phyloP scores from a whole-genome alignment of 2,888 invertebrate species.

The Teleogryllus oceanicus region DNA sequence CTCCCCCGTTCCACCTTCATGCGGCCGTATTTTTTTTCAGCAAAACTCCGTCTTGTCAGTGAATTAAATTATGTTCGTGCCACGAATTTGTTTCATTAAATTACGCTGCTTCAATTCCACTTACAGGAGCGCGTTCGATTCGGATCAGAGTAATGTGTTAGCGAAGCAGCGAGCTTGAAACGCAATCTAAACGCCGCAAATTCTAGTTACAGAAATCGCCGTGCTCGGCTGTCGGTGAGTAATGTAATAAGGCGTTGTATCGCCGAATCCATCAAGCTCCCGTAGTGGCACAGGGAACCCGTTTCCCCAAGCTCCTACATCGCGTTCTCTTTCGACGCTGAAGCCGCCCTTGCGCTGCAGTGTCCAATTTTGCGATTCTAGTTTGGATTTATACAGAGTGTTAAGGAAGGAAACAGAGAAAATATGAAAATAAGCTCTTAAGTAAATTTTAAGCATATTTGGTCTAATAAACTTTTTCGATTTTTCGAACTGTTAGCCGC shows the following conservation, averaged over 20 bases:
- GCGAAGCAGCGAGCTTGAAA: constrained; percentile 7
- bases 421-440: too few relatives aligned
- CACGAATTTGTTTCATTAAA: neutral
- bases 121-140: neutral
- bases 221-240: neutral
- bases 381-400: too few relatives aligned
- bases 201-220: constrained; percentile 7
- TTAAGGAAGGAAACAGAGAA: too few relatives aligned
- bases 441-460: too few relatives aligned
- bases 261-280: neutral
- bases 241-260: constrained; percentile 2
- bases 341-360: too few relatives aligned
- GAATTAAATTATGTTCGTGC: constrained; percentile 18
- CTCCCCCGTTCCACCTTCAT: neutral
- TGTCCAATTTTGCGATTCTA: too few relatives aligned
- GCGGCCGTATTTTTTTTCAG: neutral
- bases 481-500: too few relatives aligned
- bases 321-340: too few relatives aligned
- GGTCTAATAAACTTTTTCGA: too few relatives aligned
- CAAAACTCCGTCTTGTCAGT: neutral
- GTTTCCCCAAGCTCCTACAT: neutral
- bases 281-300: neutral
- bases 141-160: constrained; percentile 4
- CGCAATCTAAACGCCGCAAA: neutral
- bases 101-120: neutral